Evolutionary conservation across 2,797 vertebrate genomes (phyloP), one percentile per base, ranked within the genome.

Genomic region (Bovichtus variegatus): DNA sequence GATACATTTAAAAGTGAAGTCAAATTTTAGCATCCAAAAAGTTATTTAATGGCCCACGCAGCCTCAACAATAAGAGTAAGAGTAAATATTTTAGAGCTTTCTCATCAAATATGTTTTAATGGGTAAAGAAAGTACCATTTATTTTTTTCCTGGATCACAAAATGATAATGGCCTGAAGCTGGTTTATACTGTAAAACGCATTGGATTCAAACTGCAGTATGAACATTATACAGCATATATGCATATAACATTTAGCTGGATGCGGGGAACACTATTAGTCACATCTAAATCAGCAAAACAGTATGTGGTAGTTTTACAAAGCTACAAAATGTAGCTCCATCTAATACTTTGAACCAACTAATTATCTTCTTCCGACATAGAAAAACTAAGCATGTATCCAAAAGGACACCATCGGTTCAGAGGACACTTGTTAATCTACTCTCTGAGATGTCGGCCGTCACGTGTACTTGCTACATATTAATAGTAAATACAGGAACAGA

Each of bases 401-500:
- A 46, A 49, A 62, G 25, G 31, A 5, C 49, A 9, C 44, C 15
- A 19, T 9, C 53, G 6, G 9, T 18, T 75, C 9, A 57, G 18
- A 54, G 62, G 23, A 65, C 49, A 66, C 19, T 49, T 43, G 68
- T 59, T 60, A 70, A 44, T 50, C 18, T 46, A 13, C 25, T 41
- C 11, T 60, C 9, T 54, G 49, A 74, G 6, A 66, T n/a, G 11
- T 2, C 59, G 31, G 36, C 43, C 2, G 10, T 29, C 16, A 25
- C 41, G 16, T 60, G n/a, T 44, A 21, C 46, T 65, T 49, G 15
- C 15, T 38, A 8, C 59, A 50, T 29, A 44, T 70, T 70, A 65
- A n/a, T 53, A n/a, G 3, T 68, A 49, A 78, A 80, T 78, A 41
- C 46, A 80, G 16, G 25, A 27, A 27, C 47, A 78, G 69, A 66